Evolutionary conservation across 1,140 invertebrate species (phyloP).

Genomic region (Galleria mellonella): DNA sequence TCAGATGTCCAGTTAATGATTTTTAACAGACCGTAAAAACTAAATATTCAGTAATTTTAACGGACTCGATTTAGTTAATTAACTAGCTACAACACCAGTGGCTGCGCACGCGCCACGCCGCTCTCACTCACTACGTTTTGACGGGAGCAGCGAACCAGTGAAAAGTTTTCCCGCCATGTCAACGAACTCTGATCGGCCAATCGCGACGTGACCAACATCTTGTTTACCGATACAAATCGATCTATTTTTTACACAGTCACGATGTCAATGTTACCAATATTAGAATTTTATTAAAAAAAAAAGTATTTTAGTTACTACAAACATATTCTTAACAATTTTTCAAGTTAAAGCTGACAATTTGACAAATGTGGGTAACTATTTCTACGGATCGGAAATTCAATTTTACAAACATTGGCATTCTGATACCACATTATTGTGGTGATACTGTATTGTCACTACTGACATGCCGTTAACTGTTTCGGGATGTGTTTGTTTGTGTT

Average conservation of each 20-base stretch:
- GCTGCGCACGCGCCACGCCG: slow-evolving; percentile 14
- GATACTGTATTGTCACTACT: too few relatives aligned
- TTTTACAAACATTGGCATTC: too few relatives aligned
- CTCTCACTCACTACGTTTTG: neutral
- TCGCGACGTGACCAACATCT: slow-evolving; percentile 32
- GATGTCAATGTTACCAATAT: slow-evolving; percentile 12
- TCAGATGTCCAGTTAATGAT: too few relatives aligned
- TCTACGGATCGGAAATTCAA: too few relatives aligned
- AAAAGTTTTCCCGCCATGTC: slow-evolving; percentile 33
- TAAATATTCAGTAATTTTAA: neutral
- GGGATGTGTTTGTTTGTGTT: too few relatives aligned
- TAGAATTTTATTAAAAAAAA: slow-evolving; percentile 1
- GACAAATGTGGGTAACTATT: too few relatives aligned
- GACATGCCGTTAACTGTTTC: too few relatives aligned
- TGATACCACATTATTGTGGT: too few relatives aligned
- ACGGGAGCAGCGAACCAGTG: slow-evolving; percentile 17
- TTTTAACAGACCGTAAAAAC: too few relatives aligned
- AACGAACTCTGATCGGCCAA: slow-evolving; percentile 41
- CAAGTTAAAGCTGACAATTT: too few relatives aligned
- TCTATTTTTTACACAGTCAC: slow-evolving; percentile 39
- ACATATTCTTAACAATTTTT: too few relatives aligned
- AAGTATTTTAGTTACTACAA: too few relatives aligned
- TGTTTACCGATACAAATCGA: slow-evolving; percentile 55
- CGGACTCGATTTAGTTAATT: slow-evolving; percentile 6
- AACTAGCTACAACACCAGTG: slow-evolving; percentile 5